Evolutionary conservation across 2,797 vertebrate genomes (phyloP), one percentile per base, ranked within the genome.

Genomic region (Melanotaenia pygmaea): DNA sequence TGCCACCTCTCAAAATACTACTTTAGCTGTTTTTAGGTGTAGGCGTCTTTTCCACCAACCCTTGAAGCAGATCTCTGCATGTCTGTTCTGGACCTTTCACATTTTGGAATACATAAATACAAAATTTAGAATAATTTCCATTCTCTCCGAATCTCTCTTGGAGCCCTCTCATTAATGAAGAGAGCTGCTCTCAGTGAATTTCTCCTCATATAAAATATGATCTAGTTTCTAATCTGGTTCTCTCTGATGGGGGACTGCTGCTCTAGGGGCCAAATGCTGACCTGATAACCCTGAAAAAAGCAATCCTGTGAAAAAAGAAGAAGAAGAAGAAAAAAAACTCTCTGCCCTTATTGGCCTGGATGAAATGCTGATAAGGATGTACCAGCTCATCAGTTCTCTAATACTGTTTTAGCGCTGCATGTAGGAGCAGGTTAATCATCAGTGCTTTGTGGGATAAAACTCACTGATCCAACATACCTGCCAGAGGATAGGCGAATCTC

Each of bases 221-320:
- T 90, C 89, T 86, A 91, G 72, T 91, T 92, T 89, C 85, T 91
- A 85, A 89, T 91, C 76, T 79, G 77, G 85, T 74, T 69, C 62
- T 72, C 65, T 82, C 69, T 76, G 63, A 80, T 32, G 63, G 61
- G 79, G 79, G 54, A 50, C 38, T 0, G 3, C 53, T 32, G 73
- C 76, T 83, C 81, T 50, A 30, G 77, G 47, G 74, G 72, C 40
- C 66, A 57, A 26, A 68, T 2, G 13, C 60, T 90, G 91, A 89
- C 85, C 87, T 57, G 81, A 71, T 92, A 88, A 84, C 88, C 87
- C 72, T 50, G 20, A 47, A 47, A 47, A 47, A 45, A 18, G 43
- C 43, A 45, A 45, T 20, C 5, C 5, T 20, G 43, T 20, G 2
- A 38, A 45, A 18, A 45, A 37, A 37, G 28, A 35, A 40, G 14